Base-by-base conservation (phyloP, 2,797 vertebrate species). In the Rhodeus uyekii region DNA sequence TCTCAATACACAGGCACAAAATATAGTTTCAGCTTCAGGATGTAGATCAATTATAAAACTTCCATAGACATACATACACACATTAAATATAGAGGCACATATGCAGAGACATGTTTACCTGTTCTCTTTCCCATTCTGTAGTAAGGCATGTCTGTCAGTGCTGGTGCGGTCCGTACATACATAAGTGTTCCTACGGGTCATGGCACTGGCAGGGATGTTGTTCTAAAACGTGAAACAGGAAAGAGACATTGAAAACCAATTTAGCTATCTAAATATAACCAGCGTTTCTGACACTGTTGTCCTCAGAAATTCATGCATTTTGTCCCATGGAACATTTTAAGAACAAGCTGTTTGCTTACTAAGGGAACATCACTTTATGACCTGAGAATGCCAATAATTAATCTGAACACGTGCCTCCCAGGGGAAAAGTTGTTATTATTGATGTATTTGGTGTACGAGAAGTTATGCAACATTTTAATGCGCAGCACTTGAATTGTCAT, bases 41-140 rank as follows among this genome's bases (percentile, higher is more conserved):
- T 74, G 10, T 10, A 38, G 18, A 65, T n/a, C 12, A 39, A n/a
- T 42, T 29, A 77, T n/a, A 19, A 42, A 71, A 69, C 67, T 5
- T 71, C 18, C 32, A n/a, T 10, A 18, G 44, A 36, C 61, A 67
- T 50, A 22, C 3, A 46, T 8, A 67, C 27, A 39, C 36, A n/a
- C 14, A 32, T 22, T 19, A 46, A 2, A 63, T 9, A 63, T 24
- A 72, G 8, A 75, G 10, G 32, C 19, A n/a, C 27, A 16, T 50
- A 13, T 24, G 48, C 29, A 69, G 5, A 78, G 29, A 61, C 48
- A 78, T 7, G n/a, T 8, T 61, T 92, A 98, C 97, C 97, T 98
- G 95, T 96, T 97, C 88, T 98, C 97, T 89, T 98, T 97, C 89
- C 97, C 96, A 1, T 98, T 98, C 88, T 96, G 96, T 89, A 98